Evolutionary conservation across 2,113 vertebrate species (phyloP), one percentile per base, ranked within the genome.

Genomic region (Phocoena sinus): DNA sequence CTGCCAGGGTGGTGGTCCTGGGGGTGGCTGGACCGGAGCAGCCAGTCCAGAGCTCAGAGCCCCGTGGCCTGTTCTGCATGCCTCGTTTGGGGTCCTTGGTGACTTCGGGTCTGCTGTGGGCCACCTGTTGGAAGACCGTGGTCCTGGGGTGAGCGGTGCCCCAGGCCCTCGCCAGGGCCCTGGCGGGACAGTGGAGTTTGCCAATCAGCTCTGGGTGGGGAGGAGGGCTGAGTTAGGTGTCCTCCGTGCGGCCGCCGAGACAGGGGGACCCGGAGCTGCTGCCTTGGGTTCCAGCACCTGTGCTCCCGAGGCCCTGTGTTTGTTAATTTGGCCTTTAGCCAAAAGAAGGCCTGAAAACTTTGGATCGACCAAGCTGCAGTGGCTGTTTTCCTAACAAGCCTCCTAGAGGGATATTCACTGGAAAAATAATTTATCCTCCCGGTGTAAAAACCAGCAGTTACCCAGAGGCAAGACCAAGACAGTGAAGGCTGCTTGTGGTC

Each of bases 11-110:
- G 41, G 62, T n/a, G 18, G 14, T 92, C 70, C 41, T 41, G 3
- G 4, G 28, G 70, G 62, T 11, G 9, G 56, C 73, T 21, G 81
- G 31, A 13, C 50, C 1, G 3, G 20, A 73, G 60, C 17, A 44
- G 82, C 76, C 13, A 7, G 11, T 28, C 26, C 23, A 23, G 74
- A 81, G 17, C 74, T 23, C 21, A 1, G 47, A 67, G 50, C 65
- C 92, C 68, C 17, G 3, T 0, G 0, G 53, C 47, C 67, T 63
- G 18, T 83, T 56, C 18, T 0, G 0, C 44, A 36, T 2, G 20
- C 68, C 77, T 41, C 6, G 7, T 31, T 20, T 2, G 28, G 23
- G 65, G 68, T 94, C 82, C 91, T 44, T 2, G 3, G 31, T 33
- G 41, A 38, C 44, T 33, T 79, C 56, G 70, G 53, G 63, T 76